Conservation (phyloP, 1,140 invertebrate species). For the Drosophila sp. region DNA sequence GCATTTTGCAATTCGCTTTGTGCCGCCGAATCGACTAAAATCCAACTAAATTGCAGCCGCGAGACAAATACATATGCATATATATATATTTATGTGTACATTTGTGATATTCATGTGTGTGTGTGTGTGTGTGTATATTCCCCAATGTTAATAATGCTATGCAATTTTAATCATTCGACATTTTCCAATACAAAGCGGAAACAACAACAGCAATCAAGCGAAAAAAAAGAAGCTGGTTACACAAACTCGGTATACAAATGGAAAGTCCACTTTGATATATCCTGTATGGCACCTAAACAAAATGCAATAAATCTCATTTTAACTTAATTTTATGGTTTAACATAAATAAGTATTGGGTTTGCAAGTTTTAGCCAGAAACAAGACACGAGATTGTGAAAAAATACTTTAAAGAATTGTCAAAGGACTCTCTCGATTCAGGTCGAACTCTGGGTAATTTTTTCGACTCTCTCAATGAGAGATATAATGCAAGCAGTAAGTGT, state of each 20-base stretch:
- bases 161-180: conserved; percentile 72
- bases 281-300: neutral
- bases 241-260: conserved; percentile 10
- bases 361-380: no score
- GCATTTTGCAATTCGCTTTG: conserved; percentile 52
- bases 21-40: conserved; percentile 51
- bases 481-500: no score
- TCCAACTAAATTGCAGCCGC: conserved; percentile 67
- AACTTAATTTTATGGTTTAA: no score
- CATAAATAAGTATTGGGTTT: no score
- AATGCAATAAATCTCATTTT: no score
- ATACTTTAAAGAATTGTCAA: no score
- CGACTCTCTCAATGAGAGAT: no score
- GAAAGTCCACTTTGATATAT: neutral
- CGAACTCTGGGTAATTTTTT: no score
- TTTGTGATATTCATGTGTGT: neutral
- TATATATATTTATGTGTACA: neutral
- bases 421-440: no score
- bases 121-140: neutral
- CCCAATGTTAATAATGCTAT: conserved; percentile 63
- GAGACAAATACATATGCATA: conserved; percentile 53
- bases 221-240: conserved; percentile 18
- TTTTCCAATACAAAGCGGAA: conserved; percentile 36
- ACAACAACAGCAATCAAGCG: conserved; percentile 13
- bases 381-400: no score